Conservation (phyloP, 2,113 vertebrate species). For the Solea senegalensis region DNA sequence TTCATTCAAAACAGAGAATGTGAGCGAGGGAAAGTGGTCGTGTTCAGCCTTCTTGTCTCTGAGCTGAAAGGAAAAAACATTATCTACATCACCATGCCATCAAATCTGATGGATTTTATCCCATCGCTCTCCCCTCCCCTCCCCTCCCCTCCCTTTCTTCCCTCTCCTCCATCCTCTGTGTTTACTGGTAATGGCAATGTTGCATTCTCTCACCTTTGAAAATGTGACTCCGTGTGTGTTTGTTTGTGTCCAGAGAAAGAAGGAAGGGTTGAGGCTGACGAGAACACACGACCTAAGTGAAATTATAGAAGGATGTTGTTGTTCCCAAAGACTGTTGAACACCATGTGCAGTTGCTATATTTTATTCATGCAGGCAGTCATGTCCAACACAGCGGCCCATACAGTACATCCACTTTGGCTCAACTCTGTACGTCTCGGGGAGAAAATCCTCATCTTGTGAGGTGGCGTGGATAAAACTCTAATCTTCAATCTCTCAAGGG, state of each 20-base stretch:
- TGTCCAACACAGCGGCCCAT: conserved; percentile 54
- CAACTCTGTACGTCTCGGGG: conserved; percentile 31
- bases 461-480: conserved; percentile 46
- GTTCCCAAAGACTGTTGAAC: conserved; percentile 62
- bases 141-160: conserved; percentile 29
- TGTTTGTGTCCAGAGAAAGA: conserved; percentile 50
- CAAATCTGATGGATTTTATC: conserved; percentile 78
- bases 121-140: conserved; percentile 22
- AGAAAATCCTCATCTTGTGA: conserved; percentile 47
- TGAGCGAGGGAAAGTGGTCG: conserved; percentile 62
- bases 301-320: conserved; percentile 75
- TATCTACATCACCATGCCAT: conserved; percentile 81
- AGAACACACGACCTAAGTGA: conserved; percentile 45
- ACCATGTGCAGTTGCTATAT: conserved; percentile 56
- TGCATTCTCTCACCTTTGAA: conserved; percentile 72
- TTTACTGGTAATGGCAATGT: conserved; percentile 71
- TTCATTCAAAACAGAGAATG: conserved; percentile 58
- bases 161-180: conserved; percentile 55
- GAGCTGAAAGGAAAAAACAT: conserved; percentile 77
- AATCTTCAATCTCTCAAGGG: conserved; percentile 59
- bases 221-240: conserved; percentile 52
- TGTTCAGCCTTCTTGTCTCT: conserved; percentile 71
- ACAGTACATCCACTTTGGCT: conserved; percentile 36
- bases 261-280: conserved; percentile 29
- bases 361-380: conserved; percentile 64